Evolutionary conservation across 1,140 invertebrate genomes (phyloP).

Genomic region (Leptinotarsa undecemlineata): DNA sequence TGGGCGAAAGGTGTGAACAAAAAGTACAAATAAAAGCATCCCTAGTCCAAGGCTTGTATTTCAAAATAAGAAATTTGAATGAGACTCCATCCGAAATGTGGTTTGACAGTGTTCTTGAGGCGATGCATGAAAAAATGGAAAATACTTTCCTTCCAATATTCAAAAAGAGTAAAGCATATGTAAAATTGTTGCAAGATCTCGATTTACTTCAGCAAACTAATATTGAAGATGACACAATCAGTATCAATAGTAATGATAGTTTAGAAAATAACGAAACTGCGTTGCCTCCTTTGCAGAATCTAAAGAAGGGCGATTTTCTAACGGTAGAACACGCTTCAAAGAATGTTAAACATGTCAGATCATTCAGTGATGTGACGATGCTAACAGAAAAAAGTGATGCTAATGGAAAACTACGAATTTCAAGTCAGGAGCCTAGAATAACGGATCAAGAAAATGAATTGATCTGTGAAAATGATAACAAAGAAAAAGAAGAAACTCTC

Average conservation of each 20-base stretch:
- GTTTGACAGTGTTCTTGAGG: conserved; percentile 84
- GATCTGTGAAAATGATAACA: conserved; percentile 25
- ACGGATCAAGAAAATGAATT: background rate
- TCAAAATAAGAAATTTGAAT: conserved; percentile 64
- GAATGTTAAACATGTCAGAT: conserved; percentile 47
- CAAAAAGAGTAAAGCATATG: conserved; percentile 69
- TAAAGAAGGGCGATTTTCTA: conserved; percentile 33
- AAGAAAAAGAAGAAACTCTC: conserved; percentile 57
- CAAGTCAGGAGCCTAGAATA: conserved; percentile 14
- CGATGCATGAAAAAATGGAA: conserved; percentile 70
- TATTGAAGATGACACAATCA: conserved; percentile 62
- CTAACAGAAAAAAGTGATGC: conserved; percentile 40
- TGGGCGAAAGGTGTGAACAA: conserved; percentile 74
- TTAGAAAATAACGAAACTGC: conserved; percentile 34
- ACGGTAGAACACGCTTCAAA: conserved; percentile 53
- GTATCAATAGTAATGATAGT: conserved; percentile 58
- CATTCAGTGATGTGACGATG: conserved; percentile 49
- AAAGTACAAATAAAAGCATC: conserved; percentile 69
- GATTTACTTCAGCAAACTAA: conserved; percentile 68
- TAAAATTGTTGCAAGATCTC: conserved; percentile 75
- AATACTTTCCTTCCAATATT: conserved; percentile 72
- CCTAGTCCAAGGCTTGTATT: conserved; percentile 66
- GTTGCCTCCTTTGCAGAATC: background rate
- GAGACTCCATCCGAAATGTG: conserved; percentile 70
- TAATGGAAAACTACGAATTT: conserved; percentile 14